Evolutionary conservation across 2,888 invertebrate genomes (phyloP).

Genomic region (Acronicta leporina): DNA sequence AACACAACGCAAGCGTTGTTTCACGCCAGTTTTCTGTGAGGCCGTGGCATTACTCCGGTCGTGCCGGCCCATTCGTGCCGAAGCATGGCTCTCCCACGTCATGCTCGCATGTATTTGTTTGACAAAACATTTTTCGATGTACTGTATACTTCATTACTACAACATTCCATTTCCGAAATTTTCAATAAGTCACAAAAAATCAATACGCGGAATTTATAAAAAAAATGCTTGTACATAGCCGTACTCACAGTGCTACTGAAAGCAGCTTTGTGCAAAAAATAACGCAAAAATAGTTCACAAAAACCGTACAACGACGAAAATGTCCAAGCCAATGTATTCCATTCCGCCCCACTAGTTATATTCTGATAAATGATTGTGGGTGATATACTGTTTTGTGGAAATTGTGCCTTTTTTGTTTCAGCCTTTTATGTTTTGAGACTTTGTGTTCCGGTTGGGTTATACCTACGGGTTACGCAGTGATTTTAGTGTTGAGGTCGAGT

Average conservation of each 20-base stretch:
- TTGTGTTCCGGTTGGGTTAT: conserved; percentile 55
- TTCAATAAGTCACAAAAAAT: conserved; percentile 17
- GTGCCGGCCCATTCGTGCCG: too few relatives aligned
- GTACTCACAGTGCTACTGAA: conserved; percentile 44
- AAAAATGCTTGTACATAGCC: conserved; percentile 40
- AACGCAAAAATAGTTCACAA: conserved; percentile 54
- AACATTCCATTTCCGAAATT: background rate
- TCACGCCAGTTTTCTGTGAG: too few relatives aligned
- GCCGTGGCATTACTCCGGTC: too few relatives aligned
- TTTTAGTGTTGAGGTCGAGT: conserved; percentile 36
- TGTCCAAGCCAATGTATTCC: conserved; percentile 78
- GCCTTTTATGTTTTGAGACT: conserved; percentile 50
- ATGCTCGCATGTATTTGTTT: too few relatives aligned
- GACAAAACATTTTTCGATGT: too few relatives aligned
- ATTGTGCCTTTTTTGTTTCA: conserved; percentile 67
- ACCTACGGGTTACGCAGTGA: conserved; percentile 40
- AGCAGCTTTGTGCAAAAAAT: conserved; percentile 55
- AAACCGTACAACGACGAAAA: conserved; percentile 66
- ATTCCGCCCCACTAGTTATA: conserved; percentile 84
- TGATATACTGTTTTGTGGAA: conserved; percentile 70
- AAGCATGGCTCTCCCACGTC: too few relatives aligned
- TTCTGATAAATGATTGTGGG: conserved; percentile 84
- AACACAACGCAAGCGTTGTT: too few relatives aligned
- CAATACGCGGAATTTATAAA: conserved; percentile 37
- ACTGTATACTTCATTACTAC: too few relatives aligned